These are phyloP conservation scores for Druon quercuslanigerum DNA, from an alignment of 1,140 invertebrate species.

Conservation along the genomic window DNA sequence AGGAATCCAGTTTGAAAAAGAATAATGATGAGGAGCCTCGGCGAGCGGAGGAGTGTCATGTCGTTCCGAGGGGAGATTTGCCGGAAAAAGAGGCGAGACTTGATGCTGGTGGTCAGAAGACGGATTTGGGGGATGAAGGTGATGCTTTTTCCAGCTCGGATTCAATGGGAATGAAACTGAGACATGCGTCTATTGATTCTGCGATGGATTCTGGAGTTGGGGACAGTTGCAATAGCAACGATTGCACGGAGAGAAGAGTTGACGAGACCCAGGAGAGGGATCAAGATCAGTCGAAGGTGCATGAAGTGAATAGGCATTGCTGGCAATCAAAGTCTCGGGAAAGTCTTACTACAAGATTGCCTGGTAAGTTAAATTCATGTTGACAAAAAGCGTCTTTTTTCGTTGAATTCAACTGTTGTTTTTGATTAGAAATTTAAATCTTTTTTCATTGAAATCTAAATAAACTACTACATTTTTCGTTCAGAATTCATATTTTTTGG, in stretches of 20 bases:
- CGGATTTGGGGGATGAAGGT: slow-evolving; percentile 39
- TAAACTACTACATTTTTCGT: no score
- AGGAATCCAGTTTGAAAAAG: slow-evolving; percentile 32
- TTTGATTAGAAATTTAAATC: no score
- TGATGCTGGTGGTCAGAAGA: not conserved
- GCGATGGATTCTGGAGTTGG: slow-evolving; percentile 77
- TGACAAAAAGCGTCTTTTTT: no score
- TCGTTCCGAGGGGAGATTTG: slow-evolving; percentile 63
- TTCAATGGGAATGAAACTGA: slow-evolving; percentile 61
- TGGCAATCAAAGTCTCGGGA: slow-evolving; percentile 79
- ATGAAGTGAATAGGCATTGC: slow-evolving; percentile 67
- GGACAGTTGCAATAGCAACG: slow-evolving; percentile 74
- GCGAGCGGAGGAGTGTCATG: slow-evolving; percentile 68
- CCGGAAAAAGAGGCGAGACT: slow-evolving; percentile 40
- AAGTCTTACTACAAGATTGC: slow-evolving; percentile 78
- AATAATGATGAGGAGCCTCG: slow-evolving; percentile 39
- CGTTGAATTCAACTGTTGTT: no score
- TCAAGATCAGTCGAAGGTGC: slow-evolving; percentile 47
- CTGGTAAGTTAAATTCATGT: slow-evolving; percentile 76
- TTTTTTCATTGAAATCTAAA: no score
- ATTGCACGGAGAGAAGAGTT: slow-evolving; percentile 64
- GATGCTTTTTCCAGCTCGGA: slow-evolving; percentile 42
- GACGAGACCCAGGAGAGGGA: slow-evolving; percentile 48
- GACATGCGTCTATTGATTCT: slow-evolving; percentile 77
- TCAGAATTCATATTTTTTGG: no score